Evolutionary conservation across 2,113 vertebrate genomes (phyloP), one percentile per base, ranked within the genome.

Genomic region (Urocitellus parryii): DNA sequence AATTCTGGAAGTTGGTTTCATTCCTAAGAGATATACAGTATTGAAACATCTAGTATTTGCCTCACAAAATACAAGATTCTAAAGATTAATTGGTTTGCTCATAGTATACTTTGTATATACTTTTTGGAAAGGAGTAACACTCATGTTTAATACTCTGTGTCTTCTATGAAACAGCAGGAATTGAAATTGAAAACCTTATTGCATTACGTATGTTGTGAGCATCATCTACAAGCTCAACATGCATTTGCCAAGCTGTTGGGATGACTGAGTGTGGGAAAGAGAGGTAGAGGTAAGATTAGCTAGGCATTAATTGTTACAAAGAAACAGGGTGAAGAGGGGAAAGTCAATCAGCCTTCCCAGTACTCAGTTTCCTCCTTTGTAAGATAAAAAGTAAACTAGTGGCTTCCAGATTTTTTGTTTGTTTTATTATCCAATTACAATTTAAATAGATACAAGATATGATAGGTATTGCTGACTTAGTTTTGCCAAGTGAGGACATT

Each of bases 1-100:
- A 90, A 91, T 34, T 91, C 72, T 86, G 9, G 20, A 63, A 73
- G n/a, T 53, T 78, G 56, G 70, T 76, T 81, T 90, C 53, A 79
- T 22, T 9, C 7, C 2, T 68, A 63, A 22, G 8, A 16, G 77
- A 32, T 8, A 48, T 77, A 10, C 25, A 34, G 58, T 85, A 76
- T 45, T 82, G 29, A 89, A 51, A 96, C 92, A n/a, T 88, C 22
- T 80, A 20, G 34, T 56, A 70, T 14, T 27, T 87, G 2, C 39
- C 80, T 87, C 24, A 70, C 1, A 34, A 92, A 90, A 77, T 11
- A 29, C 10, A 96, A 84, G 32, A 80, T 12, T 20, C 61, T 93
- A 22, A 82, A 91, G 34, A 61, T 70, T 29, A 13, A 32, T 27
- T 86, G 29, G 22, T n/a, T 78, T 58, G 18, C 5, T 87, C 80